Evolutionary conservation across 2,797 vertebrate species (phyloP), one percentile per base, ranked within the genome.

Genomic region (Microhierax caerulescens): DNA sequence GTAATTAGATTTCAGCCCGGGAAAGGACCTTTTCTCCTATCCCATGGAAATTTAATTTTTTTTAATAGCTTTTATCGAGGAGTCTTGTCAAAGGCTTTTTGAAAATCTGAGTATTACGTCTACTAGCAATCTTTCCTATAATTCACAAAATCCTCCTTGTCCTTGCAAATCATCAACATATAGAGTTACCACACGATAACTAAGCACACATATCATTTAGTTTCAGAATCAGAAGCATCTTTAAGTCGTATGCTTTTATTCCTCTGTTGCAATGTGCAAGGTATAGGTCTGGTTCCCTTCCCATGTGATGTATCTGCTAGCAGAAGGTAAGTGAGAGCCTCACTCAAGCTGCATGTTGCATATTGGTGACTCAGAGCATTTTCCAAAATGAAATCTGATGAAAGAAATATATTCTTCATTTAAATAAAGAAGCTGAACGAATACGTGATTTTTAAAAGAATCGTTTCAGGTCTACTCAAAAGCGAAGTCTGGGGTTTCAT

Each of bases 131-230:
- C 28, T 43, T 82, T 57, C 53, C 51, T 73, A 8, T 53, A 69
- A 82, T 69, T 79, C 30, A 50, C 2, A 2, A 90, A 92, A 76
- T 36, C 24, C 15, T 76, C 45, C 41, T 57, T 93, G 28, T 24
- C 77, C 30, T 53, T 57, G 13, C 53, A 47, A 76, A 47, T 23
- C 60, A 74, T 19, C 47, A 67, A 7, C n/a, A 34, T 22, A 36
- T 0, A 2, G 24, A n/a, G 8, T 36, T 67, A 28, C 43, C 30
- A 15, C 14, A 34, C 1, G 11, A 65, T 22, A 89, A 67, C 5
- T 47, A 70, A 67, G 18, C 23, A 39, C 19, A 39, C 8, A 9
- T 63, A 41, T 9, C 6, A 8, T 37, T 47, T 78, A 43, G 16
- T 21, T 79, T 90, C 67, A 85, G 39, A 85, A 76, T 67, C 24